phyloP scores from a whole-genome alignment of 2,888 invertebrate species.

The Netelia fuscicornis region DNA sequence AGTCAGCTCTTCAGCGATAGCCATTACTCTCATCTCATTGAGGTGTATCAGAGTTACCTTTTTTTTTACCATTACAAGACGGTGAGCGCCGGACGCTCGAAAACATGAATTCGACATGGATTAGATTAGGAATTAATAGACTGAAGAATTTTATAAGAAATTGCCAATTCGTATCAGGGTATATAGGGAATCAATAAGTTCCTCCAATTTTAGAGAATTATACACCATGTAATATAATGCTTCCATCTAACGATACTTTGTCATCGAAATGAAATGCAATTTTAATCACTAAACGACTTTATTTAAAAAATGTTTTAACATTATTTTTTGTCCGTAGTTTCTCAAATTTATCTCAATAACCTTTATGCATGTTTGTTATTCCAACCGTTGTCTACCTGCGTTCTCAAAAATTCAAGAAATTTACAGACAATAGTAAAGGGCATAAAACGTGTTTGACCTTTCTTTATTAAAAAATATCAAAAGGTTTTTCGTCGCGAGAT shows the following conservation, averaged over 20 bases:
- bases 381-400: no score
- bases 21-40: neutral
- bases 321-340: no score
- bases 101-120: constrained; percentile 20
- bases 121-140: constrained; percentile 47
- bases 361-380: no score
- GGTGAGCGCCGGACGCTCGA: constrained; percentile 51
- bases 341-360: no score
- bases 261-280: constrained; percentile 36
- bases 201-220: constrained; percentile 19
- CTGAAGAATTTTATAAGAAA: constrained; percentile 24
- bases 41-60: neutral
- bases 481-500: no score
- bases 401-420: no score
- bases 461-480: no score
- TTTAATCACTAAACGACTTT: constrained; percentile 18
- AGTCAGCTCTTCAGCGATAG: neutral
- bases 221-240: neutral
- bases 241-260: constrained; percentile 25
- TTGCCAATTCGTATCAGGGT: constrained; percentile 44
- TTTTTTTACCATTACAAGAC: neutral
- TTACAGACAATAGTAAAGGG: no score
- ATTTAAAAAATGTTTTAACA: no score
- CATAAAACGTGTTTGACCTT: no score
- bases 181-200: constrained; percentile 33